A percentile compares a stretch with the other conserved stretches of the same genome.
These are phyloP conservation scores for Pelodiscus sinensis DNA, from an alignment of 2,113 vertebrate species.

Conservation along the genomic window DNA sequence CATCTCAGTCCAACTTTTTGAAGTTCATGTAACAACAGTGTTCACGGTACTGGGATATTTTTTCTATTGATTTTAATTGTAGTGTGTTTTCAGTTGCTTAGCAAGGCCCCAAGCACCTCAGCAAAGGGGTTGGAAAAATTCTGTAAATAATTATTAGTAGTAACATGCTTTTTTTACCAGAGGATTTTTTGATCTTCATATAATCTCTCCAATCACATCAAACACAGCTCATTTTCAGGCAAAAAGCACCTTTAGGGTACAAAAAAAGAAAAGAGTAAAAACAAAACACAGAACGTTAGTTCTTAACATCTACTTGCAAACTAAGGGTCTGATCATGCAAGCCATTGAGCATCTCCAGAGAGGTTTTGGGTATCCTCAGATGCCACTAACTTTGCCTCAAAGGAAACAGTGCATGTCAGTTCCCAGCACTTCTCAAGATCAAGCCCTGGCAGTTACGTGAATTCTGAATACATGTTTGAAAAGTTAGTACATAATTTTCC, in stretches of 20 bases:
- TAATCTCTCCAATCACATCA: neutral
- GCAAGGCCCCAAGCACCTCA: neutral
- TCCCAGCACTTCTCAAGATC: neutral
- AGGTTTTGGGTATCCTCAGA: neutral
- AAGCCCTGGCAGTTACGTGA: neutral
- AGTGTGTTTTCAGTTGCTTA: neutral
- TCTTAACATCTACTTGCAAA: neutral
- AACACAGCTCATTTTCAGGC: neutral
- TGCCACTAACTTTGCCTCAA: neutral
- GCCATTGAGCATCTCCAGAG: neutral
- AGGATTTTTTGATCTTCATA: neutral
- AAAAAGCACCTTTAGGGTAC: neutral
- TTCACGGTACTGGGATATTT: neutral
- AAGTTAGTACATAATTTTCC: neutral
- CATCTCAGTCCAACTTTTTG: neutral
- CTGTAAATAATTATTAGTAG: neutral
- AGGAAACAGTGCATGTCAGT: neutral
- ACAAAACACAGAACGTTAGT: neutral
- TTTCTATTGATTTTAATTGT: neutral
- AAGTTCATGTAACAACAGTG: neutral
- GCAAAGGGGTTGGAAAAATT: rapidly evolving
- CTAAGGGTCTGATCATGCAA: neutral
- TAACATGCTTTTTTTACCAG: neutral
- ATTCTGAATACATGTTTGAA: neutral
- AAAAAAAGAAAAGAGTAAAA: neutral